These are phyloP conservation scores for Argyrosomus japonicus DNA, from an alignment of 2,113 vertebrate genomes.

Conservation along the genomic window DNA sequence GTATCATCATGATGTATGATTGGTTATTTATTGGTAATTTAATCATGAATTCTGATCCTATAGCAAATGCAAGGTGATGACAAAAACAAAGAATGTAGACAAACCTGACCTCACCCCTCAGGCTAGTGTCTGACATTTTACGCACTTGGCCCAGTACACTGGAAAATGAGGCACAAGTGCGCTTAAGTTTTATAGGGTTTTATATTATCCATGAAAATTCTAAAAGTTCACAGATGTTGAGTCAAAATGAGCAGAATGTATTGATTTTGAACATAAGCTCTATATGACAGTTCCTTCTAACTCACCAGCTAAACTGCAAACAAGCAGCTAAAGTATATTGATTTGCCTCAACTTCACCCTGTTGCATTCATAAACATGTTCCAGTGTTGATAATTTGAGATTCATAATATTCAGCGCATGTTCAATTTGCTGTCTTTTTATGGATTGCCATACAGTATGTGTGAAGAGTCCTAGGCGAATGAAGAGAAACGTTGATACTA, in stretches of 20 bases:
- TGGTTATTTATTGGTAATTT: not conserved
- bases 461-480: conserved; percentile 23
- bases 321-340: conserved; percentile 62
- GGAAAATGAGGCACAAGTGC: conserved; percentile 4
- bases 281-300: conserved; percentile 44
- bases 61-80: not conserved
- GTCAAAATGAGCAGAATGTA: conserved; percentile 31
- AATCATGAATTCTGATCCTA: not conserved
- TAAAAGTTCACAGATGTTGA: conserved; percentile 48
- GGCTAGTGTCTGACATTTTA: conserved; percentile 18
- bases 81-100: not conserved
- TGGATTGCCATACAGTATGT: conserved; percentile 38
- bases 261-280: conserved; percentile 53
- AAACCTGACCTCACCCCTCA: conserved; percentile 25
- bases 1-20: not conserved
- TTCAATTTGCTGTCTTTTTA: conserved; percentile 54
- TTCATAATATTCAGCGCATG: conserved; percentile 34
- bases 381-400: conserved; percentile 53
- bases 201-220: conserved; percentile 37
- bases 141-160: not conserved
- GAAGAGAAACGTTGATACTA: conserved; percentile 33
- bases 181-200: conserved; percentile 36
- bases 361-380: conserved; percentile 65
- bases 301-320: conserved; percentile 50
- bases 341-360: conserved; percentile 64